These are phyloP conservation scores for Erpetoichthys calabaricus DNA, from an alignment of 2,797 vertebrate genomes.

Conservation along the genomic window DNA sequence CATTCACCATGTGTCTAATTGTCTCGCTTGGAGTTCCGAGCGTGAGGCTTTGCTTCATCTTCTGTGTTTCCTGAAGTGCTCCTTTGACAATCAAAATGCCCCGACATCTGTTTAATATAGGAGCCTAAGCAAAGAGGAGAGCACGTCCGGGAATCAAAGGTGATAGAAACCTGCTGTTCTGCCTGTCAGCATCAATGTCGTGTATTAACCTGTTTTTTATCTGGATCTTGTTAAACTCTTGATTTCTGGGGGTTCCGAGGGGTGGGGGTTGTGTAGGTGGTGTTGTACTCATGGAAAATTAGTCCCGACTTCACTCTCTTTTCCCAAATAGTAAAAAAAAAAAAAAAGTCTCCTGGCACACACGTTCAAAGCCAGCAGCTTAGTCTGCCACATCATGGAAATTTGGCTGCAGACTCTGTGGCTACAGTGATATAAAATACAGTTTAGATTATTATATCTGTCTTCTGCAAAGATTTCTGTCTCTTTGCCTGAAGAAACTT, in stretches of 20 bases:
- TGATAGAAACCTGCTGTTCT: conserved; percentile 30
- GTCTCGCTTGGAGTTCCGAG: no score
- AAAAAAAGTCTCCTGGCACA: conserved; percentile 33
- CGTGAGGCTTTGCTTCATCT: no score
- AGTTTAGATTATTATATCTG: conserved; percentile 32
- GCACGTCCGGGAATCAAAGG: conserved; percentile 18
- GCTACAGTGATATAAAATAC: conserved; percentile 35
- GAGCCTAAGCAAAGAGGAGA: conserved; percentile 25
- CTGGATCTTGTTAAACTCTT: conserved; percentile 50
- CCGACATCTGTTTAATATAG: conserved; percentile 40
- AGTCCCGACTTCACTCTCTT: conserved; percentile 39
- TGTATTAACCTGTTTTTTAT: conserved; percentile 59
- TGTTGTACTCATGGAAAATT: conserved; percentile 56
- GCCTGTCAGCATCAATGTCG: conserved; percentile 20
- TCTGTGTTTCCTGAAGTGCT: conserved; percentile 3
- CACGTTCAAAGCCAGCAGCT: conserved; percentile 48
- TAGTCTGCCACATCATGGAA: conserved; percentile 80
- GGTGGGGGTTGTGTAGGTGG: conserved; percentile 3
- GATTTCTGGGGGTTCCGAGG: no score
- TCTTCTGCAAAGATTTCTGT: neutral
- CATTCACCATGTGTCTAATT: no score
- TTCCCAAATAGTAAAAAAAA: conserved; percentile 21
- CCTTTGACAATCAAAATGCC: conserved; percentile 23
- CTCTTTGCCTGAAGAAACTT: neutral
- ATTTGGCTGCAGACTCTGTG: conserved; percentile 53